A percentile compares a stretch with the other conserved stretches of the same genome.
Evolutionary conservation across 2,113 vertebrate species (phyloP).

Genomic region (Prunella fulvescens): DNA sequence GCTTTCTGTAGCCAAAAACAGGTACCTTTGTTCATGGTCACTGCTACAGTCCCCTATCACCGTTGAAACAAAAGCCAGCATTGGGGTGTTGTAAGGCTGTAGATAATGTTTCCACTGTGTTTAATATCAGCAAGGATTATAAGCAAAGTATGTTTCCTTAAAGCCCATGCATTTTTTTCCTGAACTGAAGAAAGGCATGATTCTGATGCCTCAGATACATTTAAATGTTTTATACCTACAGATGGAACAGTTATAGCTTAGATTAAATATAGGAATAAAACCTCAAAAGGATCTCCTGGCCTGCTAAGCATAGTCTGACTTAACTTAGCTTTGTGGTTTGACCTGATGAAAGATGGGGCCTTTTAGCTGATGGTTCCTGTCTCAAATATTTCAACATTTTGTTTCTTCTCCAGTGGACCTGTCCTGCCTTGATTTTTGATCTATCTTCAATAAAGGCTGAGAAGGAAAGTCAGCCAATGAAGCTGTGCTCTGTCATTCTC

Average conservation of each 20-base stretch:
- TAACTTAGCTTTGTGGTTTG: not conserved
- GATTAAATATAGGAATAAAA: not conserved
- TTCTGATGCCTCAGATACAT: not conserved
- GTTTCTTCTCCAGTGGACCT: not conserved
- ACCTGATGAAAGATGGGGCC: not conserved
- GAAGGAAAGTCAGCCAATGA: not conserved
- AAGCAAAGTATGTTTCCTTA: not conserved
- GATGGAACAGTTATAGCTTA: not conserved
- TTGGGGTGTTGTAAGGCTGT: not conserved
- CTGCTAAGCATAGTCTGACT: not conserved
- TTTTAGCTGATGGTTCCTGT: not conserved
- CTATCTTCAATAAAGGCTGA: not conserved
- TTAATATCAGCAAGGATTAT: not conserved
- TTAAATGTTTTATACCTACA: not conserved
- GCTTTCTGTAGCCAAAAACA: not conserved
- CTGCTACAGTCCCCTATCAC: fast-evolving
- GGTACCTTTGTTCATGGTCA: not conserved
- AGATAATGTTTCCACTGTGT: not conserved
- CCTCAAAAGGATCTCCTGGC: not conserved
- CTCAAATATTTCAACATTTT: not conserved
- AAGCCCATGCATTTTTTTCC: not conserved
- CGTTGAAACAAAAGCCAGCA: not conserved
- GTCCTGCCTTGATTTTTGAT: not conserved
- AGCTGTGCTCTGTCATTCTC: not conserved
- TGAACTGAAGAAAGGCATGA: not conserved